These are phyloP conservation scores for Monoplex corrugatus DNA, from an alignment of 2,888 invertebrate species.

Conservation along the genomic window DNA sequence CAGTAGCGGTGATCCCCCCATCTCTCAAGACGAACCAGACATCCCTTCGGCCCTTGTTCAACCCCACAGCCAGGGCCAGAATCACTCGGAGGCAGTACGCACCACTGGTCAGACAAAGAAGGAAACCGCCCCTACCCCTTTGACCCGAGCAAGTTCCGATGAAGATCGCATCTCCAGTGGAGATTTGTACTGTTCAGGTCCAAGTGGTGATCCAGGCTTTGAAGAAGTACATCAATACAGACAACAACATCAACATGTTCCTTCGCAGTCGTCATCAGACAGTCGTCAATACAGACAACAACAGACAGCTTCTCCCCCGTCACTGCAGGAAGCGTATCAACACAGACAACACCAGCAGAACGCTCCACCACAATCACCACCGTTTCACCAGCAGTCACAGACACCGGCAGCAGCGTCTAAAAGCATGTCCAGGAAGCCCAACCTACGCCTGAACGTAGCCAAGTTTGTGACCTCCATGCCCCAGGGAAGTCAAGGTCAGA, in stretches of 20 bases:
- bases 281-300: neutral
- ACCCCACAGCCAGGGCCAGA: neutral
- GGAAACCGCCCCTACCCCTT: neutral
- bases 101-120: neutral
- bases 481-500: neutral
- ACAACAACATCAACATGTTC: neutral
- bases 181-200: slow-evolving; percentile 50
- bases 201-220: neutral
- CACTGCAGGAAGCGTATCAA: neutral
- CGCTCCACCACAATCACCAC: neutral
- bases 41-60: neutral
- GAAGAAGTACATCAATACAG: neutral
- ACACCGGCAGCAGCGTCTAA: neutral
- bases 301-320: neutral
- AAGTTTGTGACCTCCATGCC: neutral
- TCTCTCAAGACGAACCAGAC: slow-evolving; percentile 23
- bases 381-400: neutral
- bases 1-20: neutral
- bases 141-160: neutral
- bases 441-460: slow-evolving; percentile 30
- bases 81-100: neutral
- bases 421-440: slow-evolving; percentile 22
- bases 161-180: slow-evolving; percentile 50
- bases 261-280: neutral
- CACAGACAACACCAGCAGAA: slow-evolving; percentile 3